These are phyloP conservation scores for Drosophila lacicola DNA, from an alignment of 2,888 invertebrate genomes.

Conservation along the genomic window DNA sequence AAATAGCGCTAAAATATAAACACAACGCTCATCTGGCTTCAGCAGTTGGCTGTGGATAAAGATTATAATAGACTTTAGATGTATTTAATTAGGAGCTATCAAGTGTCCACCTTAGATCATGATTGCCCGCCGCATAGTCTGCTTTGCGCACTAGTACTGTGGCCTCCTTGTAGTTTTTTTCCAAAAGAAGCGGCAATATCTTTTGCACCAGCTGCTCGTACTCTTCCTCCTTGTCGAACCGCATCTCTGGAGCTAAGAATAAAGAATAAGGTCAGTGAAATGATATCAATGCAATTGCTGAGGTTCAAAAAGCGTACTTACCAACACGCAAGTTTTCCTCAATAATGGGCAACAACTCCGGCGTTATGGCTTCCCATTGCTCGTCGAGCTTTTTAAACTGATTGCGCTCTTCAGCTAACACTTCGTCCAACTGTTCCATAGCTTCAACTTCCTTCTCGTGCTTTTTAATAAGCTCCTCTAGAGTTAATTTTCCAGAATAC, in stretches of 20 bases:
- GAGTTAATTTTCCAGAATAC: slow-evolving; percentile 89
- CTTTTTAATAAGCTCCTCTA: slow-evolving; percentile 88
- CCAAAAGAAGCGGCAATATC: slow-evolving; percentile 76
- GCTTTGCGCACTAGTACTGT: slow-evolving; percentile 81
- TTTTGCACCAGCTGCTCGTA: slow-evolving; percentile 80
- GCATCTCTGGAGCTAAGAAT: slow-evolving; percentile 54
- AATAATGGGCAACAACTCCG: slow-evolving; percentile 78
- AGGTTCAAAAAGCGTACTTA: slow-evolving; percentile 31
- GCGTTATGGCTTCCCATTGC: slow-evolving; percentile 78
- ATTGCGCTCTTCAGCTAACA: slow-evolving; percentile 87
- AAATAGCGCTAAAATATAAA: slow-evolving; percentile 81
- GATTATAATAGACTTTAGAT: not conserved
- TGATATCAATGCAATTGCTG: too few species aligned
- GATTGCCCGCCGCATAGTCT: slow-evolving; percentile 82
- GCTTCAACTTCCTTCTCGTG: slow-evolving; percentile 85
- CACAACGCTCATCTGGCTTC: slow-evolving; percentile 81
- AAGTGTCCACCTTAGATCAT: slow-evolving; percentile 71
- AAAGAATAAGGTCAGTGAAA: not conserved
- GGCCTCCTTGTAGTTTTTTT: slow-evolving; percentile 83
- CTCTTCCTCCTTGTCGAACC: slow-evolving; percentile 75
- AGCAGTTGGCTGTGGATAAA: slow-evolving; percentile 29
- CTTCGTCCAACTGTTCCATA: slow-evolving; percentile 84
- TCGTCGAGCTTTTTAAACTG: slow-evolving; percentile 86
- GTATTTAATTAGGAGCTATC: not conserved
- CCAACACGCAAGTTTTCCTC: slow-evolving; percentile 77